A percentile compares a stretch with the other conserved stretches of the same genome.
Conservation (phyloP, 2,113 vertebrate genomes). For the Gasterosteus nipponicus region DNA sequence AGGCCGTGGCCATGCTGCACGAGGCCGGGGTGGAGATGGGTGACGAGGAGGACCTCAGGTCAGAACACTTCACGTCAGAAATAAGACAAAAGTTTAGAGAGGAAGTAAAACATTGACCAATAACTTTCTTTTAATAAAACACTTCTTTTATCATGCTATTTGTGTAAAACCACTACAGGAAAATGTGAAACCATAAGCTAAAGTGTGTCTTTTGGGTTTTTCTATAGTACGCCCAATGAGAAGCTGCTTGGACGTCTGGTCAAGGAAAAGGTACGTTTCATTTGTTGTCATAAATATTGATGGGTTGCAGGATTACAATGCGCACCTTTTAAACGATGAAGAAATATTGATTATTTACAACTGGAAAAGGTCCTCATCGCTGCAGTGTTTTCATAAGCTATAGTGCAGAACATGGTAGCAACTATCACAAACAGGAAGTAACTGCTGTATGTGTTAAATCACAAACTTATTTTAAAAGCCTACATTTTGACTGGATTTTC, state of each 20-base stretch:
- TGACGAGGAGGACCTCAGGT: conserved; percentile 98
- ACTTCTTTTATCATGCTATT: background rate
- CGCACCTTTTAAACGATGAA: background rate
- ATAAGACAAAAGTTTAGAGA: background rate
- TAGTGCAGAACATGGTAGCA: background rate
- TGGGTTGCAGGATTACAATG: background rate
- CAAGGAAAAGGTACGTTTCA: conserved; percentile 91
- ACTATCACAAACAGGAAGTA: background rate
- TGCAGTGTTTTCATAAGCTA: background rate
- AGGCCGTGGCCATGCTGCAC: conserved; percentile 92
- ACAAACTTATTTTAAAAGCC: background rate
- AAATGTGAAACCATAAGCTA: background rate
- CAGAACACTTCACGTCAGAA: conserved; percentile 36
- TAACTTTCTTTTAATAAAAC: background rate
- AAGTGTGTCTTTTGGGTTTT: conserved; percentile 18
- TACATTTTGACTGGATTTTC: background rate
- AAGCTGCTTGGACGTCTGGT: conserved; percentile 96
- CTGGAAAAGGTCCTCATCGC: background rate
- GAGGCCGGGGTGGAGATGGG: conserved; percentile 97
- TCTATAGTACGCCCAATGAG: conserved; percentile 94
- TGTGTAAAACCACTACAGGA: background rate
- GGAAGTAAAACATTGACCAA: conserved; percentile 15
- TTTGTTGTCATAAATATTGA: background rate
- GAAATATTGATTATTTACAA: background rate
- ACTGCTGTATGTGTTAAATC: background rate